These are phyloP conservation scores for Raillietiella orientalis DNA, from an alignment of 2,888 invertebrate genomes.

Conservation along the genomic window DNA sequence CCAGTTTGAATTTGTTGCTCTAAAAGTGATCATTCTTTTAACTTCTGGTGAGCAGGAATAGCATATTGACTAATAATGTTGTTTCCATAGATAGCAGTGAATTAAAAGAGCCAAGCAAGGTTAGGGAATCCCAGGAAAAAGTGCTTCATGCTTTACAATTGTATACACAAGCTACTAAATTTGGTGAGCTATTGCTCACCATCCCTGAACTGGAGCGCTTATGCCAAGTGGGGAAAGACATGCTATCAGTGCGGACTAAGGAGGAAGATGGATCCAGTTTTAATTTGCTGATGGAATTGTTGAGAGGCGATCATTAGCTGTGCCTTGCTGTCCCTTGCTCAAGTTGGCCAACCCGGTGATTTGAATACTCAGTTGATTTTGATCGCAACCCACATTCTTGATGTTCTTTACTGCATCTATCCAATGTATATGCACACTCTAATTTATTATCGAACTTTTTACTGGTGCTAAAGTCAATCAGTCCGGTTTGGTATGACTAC, in stretches of 20 bases:
- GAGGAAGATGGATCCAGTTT: conserved; percentile 47
- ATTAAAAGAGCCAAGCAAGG: conserved; percentile 68
- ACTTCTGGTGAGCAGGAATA: conserved; percentile 44
- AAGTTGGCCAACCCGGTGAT: too few relatives aligned
- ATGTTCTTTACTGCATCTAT: too few relatives aligned
- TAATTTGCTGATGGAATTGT: conserved; percentile 76
- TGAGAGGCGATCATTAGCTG: conserved; percentile 48
- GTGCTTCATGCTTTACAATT: conserved; percentile 67
- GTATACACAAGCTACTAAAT: conserved; percentile 79
- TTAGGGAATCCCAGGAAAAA: conserved; percentile 72
- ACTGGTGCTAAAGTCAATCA: too few relatives aligned
- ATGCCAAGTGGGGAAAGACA: conserved; percentile 79
- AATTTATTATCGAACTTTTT: too few relatives aligned
- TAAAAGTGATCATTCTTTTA: conserved; percentile 72
- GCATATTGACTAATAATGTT: too few relatives aligned
- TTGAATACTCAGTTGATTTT: too few relatives aligned
- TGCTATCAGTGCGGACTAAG: conserved; percentile 55
- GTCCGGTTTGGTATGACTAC: too few relatives aligned
- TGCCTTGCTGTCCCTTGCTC: too few relatives aligned
- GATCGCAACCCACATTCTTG: too few relatives aligned
- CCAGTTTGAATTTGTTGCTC: conserved; percentile 79
- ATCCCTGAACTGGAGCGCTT: conserved; percentile 83
- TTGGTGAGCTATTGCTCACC: conserved; percentile 62
- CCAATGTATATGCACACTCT: too few relatives aligned
- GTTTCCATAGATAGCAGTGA: conserved; percentile 50